Percentiles rank a stretch among this genome's conserved stretches.
phyloP scores from a whole-genome alignment of 1,140 invertebrate genomes.

The Caligus rogercresseyi region DNA sequence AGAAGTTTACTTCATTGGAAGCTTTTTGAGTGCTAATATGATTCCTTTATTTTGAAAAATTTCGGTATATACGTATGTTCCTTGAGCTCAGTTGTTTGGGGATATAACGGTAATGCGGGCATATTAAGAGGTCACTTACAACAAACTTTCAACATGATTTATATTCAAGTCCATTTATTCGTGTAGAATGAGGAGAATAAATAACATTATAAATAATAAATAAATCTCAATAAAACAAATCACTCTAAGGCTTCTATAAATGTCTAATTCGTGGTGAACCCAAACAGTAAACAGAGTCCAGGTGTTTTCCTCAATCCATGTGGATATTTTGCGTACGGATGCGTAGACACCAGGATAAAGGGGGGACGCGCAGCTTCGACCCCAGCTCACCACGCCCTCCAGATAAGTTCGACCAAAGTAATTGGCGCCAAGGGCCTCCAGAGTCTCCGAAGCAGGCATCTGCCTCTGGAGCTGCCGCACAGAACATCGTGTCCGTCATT shows the following conservation, averaged over 20 bases:
- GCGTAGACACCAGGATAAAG: conserved; percentile 6
- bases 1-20: too few species aligned
- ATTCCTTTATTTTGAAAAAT: too few species aligned
- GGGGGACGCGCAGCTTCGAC: not conserved
- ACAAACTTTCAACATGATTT: not conserved
- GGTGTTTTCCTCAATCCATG: not conserved
- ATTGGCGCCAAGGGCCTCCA: conserved; percentile 1
- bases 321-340: not conserved
- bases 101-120: not conserved
- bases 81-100: too few species aligned
- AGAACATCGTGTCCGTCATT: conserved; percentile 9
- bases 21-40: too few species aligned
- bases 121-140: not conserved
- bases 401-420: not conserved
- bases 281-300: not conserved
- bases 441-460: conserved; percentile 14
- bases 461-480: not conserved
- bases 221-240: not conserved
- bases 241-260: not conserved
- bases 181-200: too few species aligned
- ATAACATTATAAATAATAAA: not conserved
- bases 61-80: too few species aligned
- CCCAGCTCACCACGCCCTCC: conserved; percentile 10
- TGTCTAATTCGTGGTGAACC: not conserved
- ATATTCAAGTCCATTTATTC: too few species aligned